A percentile compares a stretch with the other conserved stretches of the same genome.
phyloP scores from a whole-genome alignment of 2,113 vertebrate genomes.

The Notothenia coriiceps region DNA sequence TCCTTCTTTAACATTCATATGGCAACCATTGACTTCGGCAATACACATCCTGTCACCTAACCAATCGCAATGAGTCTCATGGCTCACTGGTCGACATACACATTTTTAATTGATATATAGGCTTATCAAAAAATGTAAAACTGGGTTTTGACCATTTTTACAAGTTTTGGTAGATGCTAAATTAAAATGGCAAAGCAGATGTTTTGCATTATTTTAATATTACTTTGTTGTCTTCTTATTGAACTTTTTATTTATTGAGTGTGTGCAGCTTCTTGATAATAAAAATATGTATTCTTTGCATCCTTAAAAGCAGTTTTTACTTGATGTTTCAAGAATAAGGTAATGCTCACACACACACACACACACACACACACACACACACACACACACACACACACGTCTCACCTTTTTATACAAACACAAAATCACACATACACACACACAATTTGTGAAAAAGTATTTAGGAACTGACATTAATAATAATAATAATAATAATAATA shows the following conservation, averaged over 20 bases:
- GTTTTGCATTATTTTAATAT: slow-evolving; percentile 7
- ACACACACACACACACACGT: background rate
- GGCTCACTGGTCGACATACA: background rate
- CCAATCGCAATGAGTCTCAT: background rate
- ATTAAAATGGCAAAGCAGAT: background rate
- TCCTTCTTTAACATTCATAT: slow-evolving; percentile 6
- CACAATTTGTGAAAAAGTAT: background rate
- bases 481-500: no score
- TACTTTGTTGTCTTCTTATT: slow-evolving; percentile 4
- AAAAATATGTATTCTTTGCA: slow-evolving; percentile 33
- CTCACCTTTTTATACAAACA: no score
- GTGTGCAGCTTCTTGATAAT: slow-evolving; percentile 16
- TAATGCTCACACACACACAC: background rate
- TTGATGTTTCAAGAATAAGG: background rate
- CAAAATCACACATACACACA: no score
- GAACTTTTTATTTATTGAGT: slow-evolving; percentile 36
- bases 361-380: background rate
- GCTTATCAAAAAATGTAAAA: background rate
- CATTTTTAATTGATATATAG: background rate
- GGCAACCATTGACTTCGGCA: background rate
- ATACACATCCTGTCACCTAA: background rate
- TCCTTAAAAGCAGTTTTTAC: background rate
- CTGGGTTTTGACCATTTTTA: background rate
- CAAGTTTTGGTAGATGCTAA: background rate
- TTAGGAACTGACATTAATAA: background rate